phyloP scores from a whole-genome alignment of 2,888 invertebrate genomes.

The Stenolophus ochropezus region DNA sequence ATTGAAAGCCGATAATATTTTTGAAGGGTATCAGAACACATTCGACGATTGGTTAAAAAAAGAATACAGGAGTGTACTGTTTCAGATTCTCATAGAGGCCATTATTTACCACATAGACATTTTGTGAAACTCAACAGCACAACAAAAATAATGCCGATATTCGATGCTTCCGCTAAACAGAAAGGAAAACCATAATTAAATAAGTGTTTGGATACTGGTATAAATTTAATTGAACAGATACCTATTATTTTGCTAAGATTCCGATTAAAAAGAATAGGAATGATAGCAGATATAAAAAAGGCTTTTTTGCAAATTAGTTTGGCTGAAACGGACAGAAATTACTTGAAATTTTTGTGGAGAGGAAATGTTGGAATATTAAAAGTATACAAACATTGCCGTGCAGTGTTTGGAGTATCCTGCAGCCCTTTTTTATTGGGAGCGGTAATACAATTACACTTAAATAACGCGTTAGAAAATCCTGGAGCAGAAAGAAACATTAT shows the following conservation, averaged over 20 bases:
- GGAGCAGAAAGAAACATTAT: too few species aligned
- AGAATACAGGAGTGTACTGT: background rate
- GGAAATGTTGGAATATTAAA: background rate
- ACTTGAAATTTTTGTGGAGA: background rate
- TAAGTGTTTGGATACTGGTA: too few species aligned
- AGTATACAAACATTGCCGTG: background rate
- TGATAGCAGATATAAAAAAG: too few species aligned
- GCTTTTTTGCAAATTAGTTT: slow-evolving; percentile 65
- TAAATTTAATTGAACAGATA: slow-evolving; percentile 63
- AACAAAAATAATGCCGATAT: slow-evolving; percentile 66
- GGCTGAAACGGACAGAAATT: background rate
- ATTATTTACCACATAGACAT: slow-evolving; percentile 65
- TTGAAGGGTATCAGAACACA: background rate
- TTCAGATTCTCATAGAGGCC: background rate
- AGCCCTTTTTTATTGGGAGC: too few species aligned
- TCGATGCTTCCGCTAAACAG: slow-evolving; percentile 64
- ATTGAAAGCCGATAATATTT: background rate
- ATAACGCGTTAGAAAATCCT: background rate
- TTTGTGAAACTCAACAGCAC: slow-evolving; percentile 64
- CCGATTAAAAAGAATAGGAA: slow-evolving; percentile 60
- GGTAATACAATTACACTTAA: too few species aligned
- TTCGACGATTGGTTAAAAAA: background rate
- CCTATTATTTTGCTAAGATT: slow-evolving; percentile 61
- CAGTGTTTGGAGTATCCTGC: background rate
- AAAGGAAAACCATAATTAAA: too few species aligned